These are phyloP conservation scores for Urosaurus nigricauda DNA, from an alignment of 2,797 vertebrate genomes.

Conservation along the genomic window DNA sequence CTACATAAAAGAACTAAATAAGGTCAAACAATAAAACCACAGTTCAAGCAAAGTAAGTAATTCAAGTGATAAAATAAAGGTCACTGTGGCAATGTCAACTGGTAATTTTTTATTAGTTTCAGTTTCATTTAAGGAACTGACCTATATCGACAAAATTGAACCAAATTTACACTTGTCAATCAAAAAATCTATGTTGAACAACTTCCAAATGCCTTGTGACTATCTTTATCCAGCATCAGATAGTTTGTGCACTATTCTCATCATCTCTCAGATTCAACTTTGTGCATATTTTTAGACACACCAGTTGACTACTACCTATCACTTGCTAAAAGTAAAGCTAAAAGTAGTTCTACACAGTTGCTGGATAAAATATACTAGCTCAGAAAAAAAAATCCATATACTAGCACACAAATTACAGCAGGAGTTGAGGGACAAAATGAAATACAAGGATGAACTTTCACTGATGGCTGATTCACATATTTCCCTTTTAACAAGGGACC, in stretches of 20 bases:
- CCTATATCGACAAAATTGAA: background rate
- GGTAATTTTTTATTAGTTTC: slow-evolving; percentile 14
- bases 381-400: background rate
- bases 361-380: background rate
- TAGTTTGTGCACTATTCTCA: slow-evolving; percentile 3
- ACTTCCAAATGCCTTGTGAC: background rate
- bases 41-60: slow-evolving; percentile 22
- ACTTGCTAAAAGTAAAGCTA: background rate
- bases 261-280: background rate
- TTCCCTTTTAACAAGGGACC: background rate
- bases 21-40: background rate
- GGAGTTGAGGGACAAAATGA: background rate
- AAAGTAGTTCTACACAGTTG: background rate
- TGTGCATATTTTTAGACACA: background rate
- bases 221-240: background rate
- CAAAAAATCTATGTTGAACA: background rate
- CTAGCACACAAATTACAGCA: background rate
- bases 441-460: slow-evolving; percentile 6
- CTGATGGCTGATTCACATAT: background rate
- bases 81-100: background rate
- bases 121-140: slow-evolving; percentile 23
- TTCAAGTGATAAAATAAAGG: background rate
- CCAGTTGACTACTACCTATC: background rate
- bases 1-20: slow-evolving; percentile 35
- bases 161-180: background rate